These are phyloP conservation scores for Choloepus didactylus DNA, from an alignment of 2,797 vertebrate genomes.

Conservation along the genomic window DNA sequence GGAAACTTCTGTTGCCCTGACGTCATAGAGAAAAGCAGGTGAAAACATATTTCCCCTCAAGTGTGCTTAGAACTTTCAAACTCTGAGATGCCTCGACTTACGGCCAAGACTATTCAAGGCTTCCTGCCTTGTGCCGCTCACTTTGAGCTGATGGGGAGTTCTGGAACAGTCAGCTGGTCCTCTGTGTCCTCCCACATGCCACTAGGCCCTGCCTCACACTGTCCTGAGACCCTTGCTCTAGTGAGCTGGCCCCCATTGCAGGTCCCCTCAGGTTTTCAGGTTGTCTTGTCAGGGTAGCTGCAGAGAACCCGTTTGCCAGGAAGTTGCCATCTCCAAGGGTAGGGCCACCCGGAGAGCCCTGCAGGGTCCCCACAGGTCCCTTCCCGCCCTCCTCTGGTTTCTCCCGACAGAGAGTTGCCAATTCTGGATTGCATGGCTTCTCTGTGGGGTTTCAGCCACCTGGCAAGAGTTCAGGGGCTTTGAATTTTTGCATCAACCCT, in stretches of 20 bases:
- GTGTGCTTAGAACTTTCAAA: constrained; percentile 12
- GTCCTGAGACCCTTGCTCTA: neutral
- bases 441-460: too few species aligned
- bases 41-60: neutral
- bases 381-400: neutral
- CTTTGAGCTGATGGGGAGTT: neutral
- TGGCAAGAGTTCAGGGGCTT: neutral
- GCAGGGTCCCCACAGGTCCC: neutral
- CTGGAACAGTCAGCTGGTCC: neutral
- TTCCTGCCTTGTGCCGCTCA: neutral
- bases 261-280: neutral
- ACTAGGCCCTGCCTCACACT: neutral
- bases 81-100: neutral
- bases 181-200: neutral
- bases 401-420: neutral
- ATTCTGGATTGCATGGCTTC: neutral
- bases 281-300: neutral
- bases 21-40: neutral
- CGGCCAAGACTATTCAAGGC: neutral
- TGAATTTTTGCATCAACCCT: neutral
- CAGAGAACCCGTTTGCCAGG: neutral
- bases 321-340: too few species aligned
- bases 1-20: neutral
- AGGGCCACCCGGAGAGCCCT: neutral
- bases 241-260: too few species aligned